Conservation (phyloP, 2,888 invertebrate genomes). For the Hylaea fasciaria region DNA sequence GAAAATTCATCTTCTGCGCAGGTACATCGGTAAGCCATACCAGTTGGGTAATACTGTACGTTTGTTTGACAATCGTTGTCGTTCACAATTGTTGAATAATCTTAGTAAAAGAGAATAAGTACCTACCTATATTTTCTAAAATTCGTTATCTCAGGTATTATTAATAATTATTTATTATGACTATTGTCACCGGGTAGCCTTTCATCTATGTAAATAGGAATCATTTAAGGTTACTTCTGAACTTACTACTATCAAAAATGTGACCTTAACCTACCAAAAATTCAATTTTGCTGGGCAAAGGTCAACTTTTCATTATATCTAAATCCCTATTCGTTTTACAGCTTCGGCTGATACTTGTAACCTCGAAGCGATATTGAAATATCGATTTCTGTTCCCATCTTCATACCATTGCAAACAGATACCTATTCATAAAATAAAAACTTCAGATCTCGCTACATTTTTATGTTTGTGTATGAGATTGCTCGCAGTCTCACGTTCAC, state of each 20-base stretch:
- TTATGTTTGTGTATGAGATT: constrained; percentile 44
- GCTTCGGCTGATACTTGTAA: constrained; percentile 10
- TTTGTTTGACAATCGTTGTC: too few relatives aligned
- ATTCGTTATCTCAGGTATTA: too few relatives aligned
- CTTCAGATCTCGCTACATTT: constrained; percentile 31
- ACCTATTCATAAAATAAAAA: constrained; percentile 32
- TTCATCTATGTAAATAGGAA: too few relatives aligned
- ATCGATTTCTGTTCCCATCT: constrained; percentile 23
- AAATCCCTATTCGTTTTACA: constrained; percentile 6
- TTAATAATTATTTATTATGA: too few relatives aligned
- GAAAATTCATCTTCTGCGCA: too few relatives aligned
- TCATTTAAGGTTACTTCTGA: background rate
- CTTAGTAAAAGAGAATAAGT: too few relatives aligned
- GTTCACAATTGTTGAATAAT: too few relatives aligned
- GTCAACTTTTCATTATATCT: constrained; percentile 13
- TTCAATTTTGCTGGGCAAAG: constrained; percentile 17
- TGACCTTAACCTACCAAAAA: constrained; percentile 9
- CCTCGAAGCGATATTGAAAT: constrained; percentile 22
- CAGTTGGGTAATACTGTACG: too few relatives aligned
- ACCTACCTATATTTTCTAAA: too few relatives aligned
- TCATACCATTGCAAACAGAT: constrained; percentile 15
- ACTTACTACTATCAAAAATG: constrained; percentile 6
- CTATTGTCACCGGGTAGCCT: too few relatives aligned
- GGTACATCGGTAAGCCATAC: too few relatives aligned
- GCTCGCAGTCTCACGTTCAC: constrained; percentile 46